Base-by-base conservation (phyloP, 2,797 vertebrate species). In the Channallabes apus region DNA sequence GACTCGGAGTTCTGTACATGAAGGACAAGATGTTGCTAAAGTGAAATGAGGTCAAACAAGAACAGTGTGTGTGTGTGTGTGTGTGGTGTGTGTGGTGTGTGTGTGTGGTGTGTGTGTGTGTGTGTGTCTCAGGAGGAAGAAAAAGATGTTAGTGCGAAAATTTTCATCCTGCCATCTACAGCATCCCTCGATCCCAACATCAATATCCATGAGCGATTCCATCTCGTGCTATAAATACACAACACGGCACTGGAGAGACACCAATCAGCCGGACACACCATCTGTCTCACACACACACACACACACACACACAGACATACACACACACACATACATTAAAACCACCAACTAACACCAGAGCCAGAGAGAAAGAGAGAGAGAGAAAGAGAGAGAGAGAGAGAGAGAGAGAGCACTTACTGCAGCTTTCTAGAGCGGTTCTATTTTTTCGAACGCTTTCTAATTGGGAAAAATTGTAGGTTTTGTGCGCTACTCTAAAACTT, bases 121-220 rank as follows among this genome's bases (percentile, higher is more conserved):
- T 78, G 56, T 79, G 58, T 61, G 73, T 65, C 62, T 62, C 41
- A 3, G 2, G 62, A 3, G 61, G 15, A 67, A 41, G 38, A 14
- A 51, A 67, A 67, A 81, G 79, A 67, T 81, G 79, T 51, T 80
- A 51, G 78, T 65, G 78, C 9, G 61, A 81, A 81, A 51, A 81
- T 67, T 65, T 81, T 67, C 62, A 72, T 9, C 80, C 51, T 54
- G 72, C 54, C n/a, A 35, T 83, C 54, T 46, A 65, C 59, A 62
- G 27, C 67, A 24, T 80, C 82, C 68, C 86, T 80, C 84, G 78
- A 38, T 65, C 67, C 56, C 75, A 71, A 76, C 80, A 87, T 87
- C 89, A 86, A 80, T 86, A 84, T 87, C 84, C 83, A 88, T 83
- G 77, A 89, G 80, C 68, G 71, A 76, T 87, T 89, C 59, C 38